Base-by-base conservation (phyloP, 2,888 invertebrate species). In the Folsomia candida region DNA sequence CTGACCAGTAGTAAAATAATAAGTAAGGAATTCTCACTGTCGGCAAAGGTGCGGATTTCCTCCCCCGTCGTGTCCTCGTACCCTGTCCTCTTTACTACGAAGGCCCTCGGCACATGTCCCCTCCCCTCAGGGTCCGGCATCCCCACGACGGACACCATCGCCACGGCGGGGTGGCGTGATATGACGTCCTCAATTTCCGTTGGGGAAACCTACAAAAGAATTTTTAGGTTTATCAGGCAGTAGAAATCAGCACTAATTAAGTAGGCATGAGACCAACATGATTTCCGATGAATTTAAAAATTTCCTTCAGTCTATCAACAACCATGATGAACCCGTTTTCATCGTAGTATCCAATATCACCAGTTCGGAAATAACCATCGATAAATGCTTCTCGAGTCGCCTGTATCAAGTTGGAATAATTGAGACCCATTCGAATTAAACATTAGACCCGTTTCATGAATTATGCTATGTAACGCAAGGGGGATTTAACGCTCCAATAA, bases 131-230 rank as follows among this genome's bases (percentile, higher is more conserved):
- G 76, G 63, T 78, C 77, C 1, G 70, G 72, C 1, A 76, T 61
- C 1, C 73, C 72, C 47, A 78, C 20, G 0, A 78, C 78, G 57
- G 71, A 74, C 20, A 71, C 76, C 74, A 77, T 72, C 3, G 29
- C 67, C 9, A 78, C 74, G n/a, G 65, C 69, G 1, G 76, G 76
- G 63, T 78, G 77, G 24, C 70, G 68, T 24, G 60, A 67, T 51
- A 78, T 77, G 14, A 75, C 74, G 28, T 74, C 71, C 60, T 78
- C 78, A 1, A 78, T 14, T 27, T 78, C 78, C 1, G 76, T 71
- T 37, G 78, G 78, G 1, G 78, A 76, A 60, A 78, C 76, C 78
- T 78, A 61, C 26, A n/a, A 18, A 47, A 11, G 9, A 47, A n/a
- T n/a, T n/a, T n/a, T n/a, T n/a, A n/a, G n/a, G 47, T 47, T 47